These are phyloP conservation scores for Stomatorhinus ivindoensis DNA, from an alignment of 2,113 vertebrate species.

Conservation along the genomic window DNA sequence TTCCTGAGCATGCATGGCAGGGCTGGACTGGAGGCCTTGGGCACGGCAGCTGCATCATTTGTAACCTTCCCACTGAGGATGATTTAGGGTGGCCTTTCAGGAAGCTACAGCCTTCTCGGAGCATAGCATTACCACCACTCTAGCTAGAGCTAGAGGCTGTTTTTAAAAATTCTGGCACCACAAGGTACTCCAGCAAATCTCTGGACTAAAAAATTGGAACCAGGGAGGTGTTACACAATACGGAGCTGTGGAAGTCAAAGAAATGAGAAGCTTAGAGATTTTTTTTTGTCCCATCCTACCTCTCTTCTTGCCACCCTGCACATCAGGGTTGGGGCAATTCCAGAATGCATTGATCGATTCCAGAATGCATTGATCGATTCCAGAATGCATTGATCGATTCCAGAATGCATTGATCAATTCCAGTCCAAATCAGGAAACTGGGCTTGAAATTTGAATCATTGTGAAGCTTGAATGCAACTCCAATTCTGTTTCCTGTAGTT, in stretches of 20 bases:
- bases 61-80: not conserved
- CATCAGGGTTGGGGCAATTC: no score
- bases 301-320: not conserved
- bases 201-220: constrained; percentile 1
- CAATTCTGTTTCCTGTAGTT: no score
- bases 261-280: not conserved
- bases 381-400: no score
- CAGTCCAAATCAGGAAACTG: no score
- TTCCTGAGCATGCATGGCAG: not conserved
- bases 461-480: no score
- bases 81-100: not conserved
- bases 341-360: no score
- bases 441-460: no score
- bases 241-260: not conserved
- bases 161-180: not conserved
- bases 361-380: no score
- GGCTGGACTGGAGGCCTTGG: not conserved
- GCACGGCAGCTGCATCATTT: not conserved
- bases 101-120: not conserved
- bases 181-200: constrained; percentile 9
- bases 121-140: not conserved
- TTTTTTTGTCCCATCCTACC: not conserved
- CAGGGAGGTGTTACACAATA: not conserved
- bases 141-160: not conserved
- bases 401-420: no score